Conservation (phyloP, 2,888 invertebrate species). For the Pecten maximus region DNA sequence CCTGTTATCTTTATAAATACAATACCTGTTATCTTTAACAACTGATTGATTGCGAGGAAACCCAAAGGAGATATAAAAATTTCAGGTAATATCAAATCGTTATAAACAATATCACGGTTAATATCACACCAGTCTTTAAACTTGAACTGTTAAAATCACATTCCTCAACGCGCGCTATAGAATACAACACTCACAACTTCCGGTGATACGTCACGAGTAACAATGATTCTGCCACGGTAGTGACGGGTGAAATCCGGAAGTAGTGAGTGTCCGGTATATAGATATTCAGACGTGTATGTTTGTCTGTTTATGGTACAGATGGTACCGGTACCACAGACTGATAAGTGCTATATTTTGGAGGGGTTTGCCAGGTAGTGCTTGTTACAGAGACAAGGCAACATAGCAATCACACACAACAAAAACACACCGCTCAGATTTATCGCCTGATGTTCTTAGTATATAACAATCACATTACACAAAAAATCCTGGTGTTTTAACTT, state of each 20-base stretch:
- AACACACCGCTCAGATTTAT: not conserved
- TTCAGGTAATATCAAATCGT: no score
- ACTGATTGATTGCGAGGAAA: no score
- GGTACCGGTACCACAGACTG: not conserved
- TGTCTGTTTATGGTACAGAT: conserved; percentile 6
- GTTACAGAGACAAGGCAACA: not conserved
- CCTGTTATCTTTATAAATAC: no score
- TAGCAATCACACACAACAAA: not conserved
- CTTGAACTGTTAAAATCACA: not conserved
- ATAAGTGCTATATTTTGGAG: not conserved
- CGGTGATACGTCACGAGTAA: no score
- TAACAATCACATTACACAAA: conserved; percentile 23
- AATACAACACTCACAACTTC: no score
- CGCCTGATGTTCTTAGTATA: not conserved
- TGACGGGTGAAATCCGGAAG: not conserved
- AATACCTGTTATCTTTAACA: no score
- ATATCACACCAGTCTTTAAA: not conserved
- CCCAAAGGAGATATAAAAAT: no score
- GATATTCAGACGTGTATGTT: not conserved
- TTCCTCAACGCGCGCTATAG: no score
- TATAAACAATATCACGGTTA: no score
- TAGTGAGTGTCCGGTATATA: not conserved
- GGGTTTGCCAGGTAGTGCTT: not conserved
- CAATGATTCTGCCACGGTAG: not conserved
- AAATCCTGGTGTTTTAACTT: conserved; percentile 11